phyloP scores from a whole-genome alignment of 2,113 vertebrate genomes.

The Panthera uncia region DNA sequence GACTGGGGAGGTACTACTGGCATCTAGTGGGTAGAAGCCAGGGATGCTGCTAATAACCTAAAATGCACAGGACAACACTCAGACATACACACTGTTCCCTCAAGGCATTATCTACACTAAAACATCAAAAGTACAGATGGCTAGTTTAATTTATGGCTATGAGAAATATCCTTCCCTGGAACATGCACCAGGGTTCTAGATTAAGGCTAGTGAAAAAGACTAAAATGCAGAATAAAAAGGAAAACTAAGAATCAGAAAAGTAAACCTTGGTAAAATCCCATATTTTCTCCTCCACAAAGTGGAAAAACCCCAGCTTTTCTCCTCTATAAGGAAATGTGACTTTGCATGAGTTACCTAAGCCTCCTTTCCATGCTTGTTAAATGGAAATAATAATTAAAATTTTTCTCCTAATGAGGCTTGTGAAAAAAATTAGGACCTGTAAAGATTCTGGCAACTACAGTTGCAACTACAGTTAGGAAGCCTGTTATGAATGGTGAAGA shows the following conservation, averaged over 20 bases:
- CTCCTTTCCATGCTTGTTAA: neutral
- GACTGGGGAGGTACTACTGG: neutral
- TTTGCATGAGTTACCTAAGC: neutral
- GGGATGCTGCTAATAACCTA: neutral
- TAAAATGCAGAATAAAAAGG: neutral
- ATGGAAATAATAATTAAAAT: neutral
- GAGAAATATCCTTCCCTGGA: neutral
- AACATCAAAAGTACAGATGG: neutral
- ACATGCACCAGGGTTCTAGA: neutral
- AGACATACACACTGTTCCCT: neutral
- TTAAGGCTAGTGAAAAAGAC: neutral
- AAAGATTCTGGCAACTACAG: neutral
- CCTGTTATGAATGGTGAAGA: no score
- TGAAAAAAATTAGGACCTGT: neutral
- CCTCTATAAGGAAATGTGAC: neutral
- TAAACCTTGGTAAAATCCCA: neutral
- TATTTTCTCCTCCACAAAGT: neutral
- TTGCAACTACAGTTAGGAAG: neutral
- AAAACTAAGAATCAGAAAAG: neutral
- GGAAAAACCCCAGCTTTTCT: neutral
- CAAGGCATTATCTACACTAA: neutral
- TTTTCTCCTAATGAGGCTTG: neutral
- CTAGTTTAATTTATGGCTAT: neutral
- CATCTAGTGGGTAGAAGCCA: neutral
- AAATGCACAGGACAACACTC: neutral